Conservation (phyloP, 2,113 vertebrate species). For the Felis catus region DNA sequence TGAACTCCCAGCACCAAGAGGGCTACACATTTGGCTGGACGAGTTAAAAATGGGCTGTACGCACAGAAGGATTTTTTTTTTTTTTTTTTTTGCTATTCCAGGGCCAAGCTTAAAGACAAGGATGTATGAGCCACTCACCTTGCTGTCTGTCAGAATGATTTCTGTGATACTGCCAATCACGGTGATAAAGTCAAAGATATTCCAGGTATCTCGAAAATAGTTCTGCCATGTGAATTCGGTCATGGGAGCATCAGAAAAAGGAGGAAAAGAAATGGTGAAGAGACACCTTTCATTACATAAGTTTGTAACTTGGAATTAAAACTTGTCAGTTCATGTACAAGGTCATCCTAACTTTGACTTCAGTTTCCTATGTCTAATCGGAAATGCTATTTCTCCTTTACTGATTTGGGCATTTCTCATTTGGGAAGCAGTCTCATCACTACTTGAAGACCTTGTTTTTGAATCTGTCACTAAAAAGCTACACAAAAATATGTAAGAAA, state of each 20-base stretch:
- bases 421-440: slow-evolving; percentile 30
- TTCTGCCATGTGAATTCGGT: slow-evolving; percentile 87
- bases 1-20: background rate
- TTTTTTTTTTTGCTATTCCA: background rate
- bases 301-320: slow-evolving; percentile 52
- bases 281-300: slow-evolving; percentile 33
- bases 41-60: background rate
- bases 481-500: background rate
- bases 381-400: slow-evolving; percentile 21
- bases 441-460: slow-evolving; percentile 39
- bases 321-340: slow-evolving; percentile 44
- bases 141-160: slow-evolving; percentile 93
- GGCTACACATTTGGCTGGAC: background rate
- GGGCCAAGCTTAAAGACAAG: background rate
- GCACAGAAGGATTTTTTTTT: background rate
- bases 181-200: slow-evolving; percentile 99
- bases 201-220: slow-evolving; percentile 99
- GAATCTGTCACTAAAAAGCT: slow-evolving; percentile 41
- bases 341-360: slow-evolving; percentile 49
- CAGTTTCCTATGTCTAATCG: slow-evolving; percentile 48
- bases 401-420: slow-evolving; percentile 27
- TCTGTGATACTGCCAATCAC: slow-evolving; percentile 98
- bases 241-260: background rate
- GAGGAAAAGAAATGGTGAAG: background rate
- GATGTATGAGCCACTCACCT: slow-evolving; percentile 79